Conservation (phyloP, 2,113 vertebrate species). For the Gallinago paraguaiae region DNA sequence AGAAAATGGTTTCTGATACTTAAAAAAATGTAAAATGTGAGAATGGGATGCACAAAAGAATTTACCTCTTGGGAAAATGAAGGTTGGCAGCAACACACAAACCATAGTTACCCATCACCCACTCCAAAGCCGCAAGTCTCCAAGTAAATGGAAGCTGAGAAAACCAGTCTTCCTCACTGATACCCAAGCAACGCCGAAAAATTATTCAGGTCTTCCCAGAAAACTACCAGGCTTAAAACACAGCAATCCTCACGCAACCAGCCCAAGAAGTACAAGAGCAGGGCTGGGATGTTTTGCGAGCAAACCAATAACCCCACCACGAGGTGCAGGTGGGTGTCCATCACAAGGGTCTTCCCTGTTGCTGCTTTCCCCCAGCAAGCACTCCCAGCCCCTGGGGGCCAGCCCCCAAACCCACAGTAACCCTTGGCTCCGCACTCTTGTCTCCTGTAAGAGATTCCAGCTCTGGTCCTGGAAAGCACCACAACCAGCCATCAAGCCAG, state of each 20-base stretch:
- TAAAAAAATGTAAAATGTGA: background rate
- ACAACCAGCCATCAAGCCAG: background rate
- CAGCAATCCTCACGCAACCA: background rate
- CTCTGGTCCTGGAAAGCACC: background rate
- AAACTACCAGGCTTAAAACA: background rate
- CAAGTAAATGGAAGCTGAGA: background rate
- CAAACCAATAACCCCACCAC: fast-evolving
- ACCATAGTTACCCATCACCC: background rate
- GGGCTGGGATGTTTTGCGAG: background rate
- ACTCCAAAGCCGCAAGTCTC: background rate
- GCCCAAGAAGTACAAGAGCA: background rate
- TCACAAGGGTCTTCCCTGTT: background rate
- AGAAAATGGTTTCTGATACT: background rate
- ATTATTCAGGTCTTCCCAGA: background rate
- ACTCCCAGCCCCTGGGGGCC: background rate
- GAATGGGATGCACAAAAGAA: background rate
- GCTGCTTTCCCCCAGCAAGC: background rate
- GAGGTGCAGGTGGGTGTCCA: fast-evolving
- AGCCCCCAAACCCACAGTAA: background rate
- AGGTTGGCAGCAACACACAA: background rate
- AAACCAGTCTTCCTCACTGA: background rate
- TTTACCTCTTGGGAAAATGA: background rate
- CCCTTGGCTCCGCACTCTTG: background rate
- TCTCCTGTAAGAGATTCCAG: background rate
- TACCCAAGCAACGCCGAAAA: background rate